Evolutionary conservation across 2,888 invertebrate genomes (phyloP), one percentile per base, ranked within the genome.

Genomic region (Drosophila neotestacea): DNA sequence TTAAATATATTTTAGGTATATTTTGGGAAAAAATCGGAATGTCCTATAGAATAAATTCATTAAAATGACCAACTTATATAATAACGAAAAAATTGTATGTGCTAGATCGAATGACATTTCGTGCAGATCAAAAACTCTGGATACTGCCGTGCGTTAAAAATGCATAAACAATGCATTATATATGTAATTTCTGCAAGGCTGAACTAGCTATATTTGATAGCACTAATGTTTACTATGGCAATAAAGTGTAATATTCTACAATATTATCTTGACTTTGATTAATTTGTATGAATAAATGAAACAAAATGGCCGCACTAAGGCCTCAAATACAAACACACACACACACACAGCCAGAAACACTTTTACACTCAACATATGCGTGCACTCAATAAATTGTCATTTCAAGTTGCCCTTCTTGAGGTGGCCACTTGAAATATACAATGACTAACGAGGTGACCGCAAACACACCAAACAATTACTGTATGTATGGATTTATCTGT

Each of bases 401-500:
- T 72, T 74, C 16, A 64, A 70, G 67, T 76, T 67, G 41, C 52
- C 56, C 55, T 44, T n/a, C 46, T 50, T 52, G 67, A 51, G 52
- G 30, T 54, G 58, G 44, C 64, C 74, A 71, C 74, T 79, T 73
- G 65, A 70, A 68, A 58, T 38, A 63, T 50, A 82, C 74, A 79
- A 75, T 74, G 60, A 51, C 64, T 56, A 58, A 67, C 61, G 61
- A 73, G 69, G 56, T 77, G 66, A 61, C 73, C 65, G 50, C 39
- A 52, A 60, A 62, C 58, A 50, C 32, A 27, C 44, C 44, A 11
- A 47, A 22, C 10, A 11, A 50, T 22, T 46, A 1, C 6, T 28
- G n/a, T n/a, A 28, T 13, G 34, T 69, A 16, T 16, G 16, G 16
- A 16, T 16, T 16, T 16, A 16, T 16, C 0, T 16, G 16, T 1